Percentiles rank a stretch among this genome's conserved stretches.
These are phyloP conservation scores for Rhinella marina DNA, from an alignment of 2,797 vertebrate species.

Conservation along the genomic window DNA sequence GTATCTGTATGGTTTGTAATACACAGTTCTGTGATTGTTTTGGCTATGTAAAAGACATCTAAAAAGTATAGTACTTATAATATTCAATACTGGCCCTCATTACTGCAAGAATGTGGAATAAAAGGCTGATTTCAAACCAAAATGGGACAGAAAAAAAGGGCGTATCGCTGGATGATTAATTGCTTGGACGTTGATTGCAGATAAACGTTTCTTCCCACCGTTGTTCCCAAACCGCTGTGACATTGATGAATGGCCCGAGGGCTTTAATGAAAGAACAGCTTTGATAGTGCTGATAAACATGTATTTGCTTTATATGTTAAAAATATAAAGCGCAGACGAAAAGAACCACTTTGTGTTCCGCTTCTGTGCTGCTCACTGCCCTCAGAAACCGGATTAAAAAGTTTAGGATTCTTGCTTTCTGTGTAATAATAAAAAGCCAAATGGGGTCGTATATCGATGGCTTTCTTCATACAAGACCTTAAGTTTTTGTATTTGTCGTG, in stretches of 20 bases:
- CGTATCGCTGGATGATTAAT: constrained; percentile 57
- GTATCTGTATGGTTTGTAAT: too few relatives aligned
- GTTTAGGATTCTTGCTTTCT: background rate
- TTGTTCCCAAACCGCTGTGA: constrained; percentile 59
- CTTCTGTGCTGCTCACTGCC: background rate
- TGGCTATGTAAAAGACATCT: background rate
- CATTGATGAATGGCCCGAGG: constrained; percentile 51
- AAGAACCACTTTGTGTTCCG: constrained; percentile 12
- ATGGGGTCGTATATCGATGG: background rate
- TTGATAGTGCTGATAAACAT: constrained; percentile 62
- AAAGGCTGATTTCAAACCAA: constrained; percentile 48
- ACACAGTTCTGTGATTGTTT: background rate
- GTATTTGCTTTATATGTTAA: constrained; percentile 62
- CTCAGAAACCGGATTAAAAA: background rate
- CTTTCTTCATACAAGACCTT: background rate
- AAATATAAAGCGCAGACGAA: constrained; percentile 55
- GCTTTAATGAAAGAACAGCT: constrained; percentile 58
- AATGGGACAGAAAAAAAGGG: constrained; percentile 37
- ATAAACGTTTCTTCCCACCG: constrained; percentile 64
- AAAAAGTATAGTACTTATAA: background rate
- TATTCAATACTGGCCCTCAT: background rate
- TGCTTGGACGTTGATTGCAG: constrained; percentile 57
- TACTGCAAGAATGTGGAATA: constrained; percentile 27
- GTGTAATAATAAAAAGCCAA: background rate
- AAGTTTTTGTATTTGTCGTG: too few relatives aligned